phyloP scores from a whole-genome alignment of 2,113 vertebrate species.

The Salminus brasiliensis region DNA sequence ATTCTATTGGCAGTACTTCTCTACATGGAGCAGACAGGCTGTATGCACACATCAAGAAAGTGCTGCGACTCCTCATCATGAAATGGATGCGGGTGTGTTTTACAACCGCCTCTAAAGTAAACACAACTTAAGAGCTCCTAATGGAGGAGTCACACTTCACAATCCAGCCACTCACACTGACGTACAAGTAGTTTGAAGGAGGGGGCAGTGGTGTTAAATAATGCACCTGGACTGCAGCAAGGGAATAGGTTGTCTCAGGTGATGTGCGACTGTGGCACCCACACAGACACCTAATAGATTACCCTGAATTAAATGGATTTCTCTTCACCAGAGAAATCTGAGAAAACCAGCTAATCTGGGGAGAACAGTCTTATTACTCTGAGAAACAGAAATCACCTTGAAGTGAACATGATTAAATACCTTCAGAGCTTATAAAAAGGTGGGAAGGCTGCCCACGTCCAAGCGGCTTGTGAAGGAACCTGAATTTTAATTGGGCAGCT shows the following conservation, averaged over 20 bases:
- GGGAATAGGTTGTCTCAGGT: background rate
- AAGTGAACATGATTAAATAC: background rate
- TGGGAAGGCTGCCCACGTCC: background rate
- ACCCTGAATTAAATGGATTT: too few relatives aligned
- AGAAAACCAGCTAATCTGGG: background rate
- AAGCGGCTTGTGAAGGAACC: background rate
- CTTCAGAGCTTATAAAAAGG: too few relatives aligned
- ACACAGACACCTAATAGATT: too few relatives aligned
- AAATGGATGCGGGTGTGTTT: background rate
- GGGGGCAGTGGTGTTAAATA: background rate
- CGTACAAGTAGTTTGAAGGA: background rate
- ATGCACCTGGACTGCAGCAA: background rate
- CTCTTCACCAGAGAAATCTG: too few relatives aligned
- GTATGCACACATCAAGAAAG: too few relatives aligned
- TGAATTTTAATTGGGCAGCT: background rate
- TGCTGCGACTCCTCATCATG: too few relatives aligned
- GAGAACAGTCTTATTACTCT: background rate
- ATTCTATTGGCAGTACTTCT: too few relatives aligned
- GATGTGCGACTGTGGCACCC: background rate
- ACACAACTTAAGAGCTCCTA: slow-evolving; percentile 1
- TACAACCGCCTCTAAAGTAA: slow-evolving; percentile 1
- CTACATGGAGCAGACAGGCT: too few relatives aligned
- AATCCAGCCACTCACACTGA: slow-evolving; percentile 2
- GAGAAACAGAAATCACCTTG: background rate
- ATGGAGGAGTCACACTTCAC: slow-evolving; percentile 16